A percentile compares a stretch with the other conserved stretches of the same genome.
These are phyloP conservation scores for Typhlomys cinereus DNA, from an alignment of 2,113 vertebrate genomes.

Conservation along the genomic window DNA sequence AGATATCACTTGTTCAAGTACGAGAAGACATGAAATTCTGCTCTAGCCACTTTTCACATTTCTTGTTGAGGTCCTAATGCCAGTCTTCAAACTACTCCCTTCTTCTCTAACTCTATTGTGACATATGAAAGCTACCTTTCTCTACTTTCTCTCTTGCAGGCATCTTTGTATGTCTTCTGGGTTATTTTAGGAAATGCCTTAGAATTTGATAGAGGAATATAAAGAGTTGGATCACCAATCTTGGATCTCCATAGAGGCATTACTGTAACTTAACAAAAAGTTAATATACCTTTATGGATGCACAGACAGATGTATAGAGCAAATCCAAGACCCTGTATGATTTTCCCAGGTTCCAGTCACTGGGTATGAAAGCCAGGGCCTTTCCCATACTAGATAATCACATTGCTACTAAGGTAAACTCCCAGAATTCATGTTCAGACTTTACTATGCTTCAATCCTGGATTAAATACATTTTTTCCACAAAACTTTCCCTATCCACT, in stretches of 20 bases:
- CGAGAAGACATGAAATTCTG: not conserved
- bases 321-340: not conserved
- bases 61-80: not conserved
- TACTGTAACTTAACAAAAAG: not conserved
- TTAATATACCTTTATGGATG: not conserved
- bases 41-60: not conserved
- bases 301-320: not conserved
- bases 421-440: slow-evolving; percentile 8
- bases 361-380: not conserved
- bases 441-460: slow-evolving; percentile 19
- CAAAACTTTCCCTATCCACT: slow-evolving; percentile 12
- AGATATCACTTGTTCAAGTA: not conserved
- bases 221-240: not conserved
- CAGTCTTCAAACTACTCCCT: not conserved
- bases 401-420: not conserved
- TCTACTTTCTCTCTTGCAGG: not conserved
- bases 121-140: not conserved
- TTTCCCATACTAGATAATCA: not conserved
- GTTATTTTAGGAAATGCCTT: not conserved
- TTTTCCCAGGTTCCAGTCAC: not conserved
- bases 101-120: not conserved
- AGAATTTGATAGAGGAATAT: not conserved
- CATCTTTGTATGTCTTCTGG: not conserved
- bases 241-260: not conserved
- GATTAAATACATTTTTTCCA: not conserved